Evolutionary conservation across 2,797 vertebrate genomes (phyloP).

Genomic region (Mergus octosetaceus): DNA sequence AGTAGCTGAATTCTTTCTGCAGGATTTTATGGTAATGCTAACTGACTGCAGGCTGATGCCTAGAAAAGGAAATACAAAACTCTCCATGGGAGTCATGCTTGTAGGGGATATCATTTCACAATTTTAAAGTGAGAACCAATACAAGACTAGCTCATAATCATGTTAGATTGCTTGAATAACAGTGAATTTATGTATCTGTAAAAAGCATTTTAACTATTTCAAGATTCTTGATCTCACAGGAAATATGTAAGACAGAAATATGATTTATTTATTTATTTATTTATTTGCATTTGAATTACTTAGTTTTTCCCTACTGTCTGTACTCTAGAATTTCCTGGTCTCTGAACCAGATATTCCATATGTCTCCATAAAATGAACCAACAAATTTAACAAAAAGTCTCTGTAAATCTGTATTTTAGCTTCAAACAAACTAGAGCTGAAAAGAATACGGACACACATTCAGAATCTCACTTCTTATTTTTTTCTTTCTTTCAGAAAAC

Average conservation of each 20-base stretch:
- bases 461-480: not conserved
- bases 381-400: not conserved
- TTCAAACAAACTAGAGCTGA: not conserved
- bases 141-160: not conserved
- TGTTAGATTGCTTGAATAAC: not conserved
- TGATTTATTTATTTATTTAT: rapidly evolving
- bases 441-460: not conserved
- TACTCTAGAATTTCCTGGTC: not conserved
- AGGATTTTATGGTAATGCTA: not conserved
- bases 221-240: not conserved
- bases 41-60: not conserved
- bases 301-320: not conserved
- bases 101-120: not conserved
- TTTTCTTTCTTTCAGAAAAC: not conserved
- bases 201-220: not conserved
- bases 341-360: not conserved
- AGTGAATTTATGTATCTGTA: not conserved
- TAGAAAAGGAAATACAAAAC: not conserved
- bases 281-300: not conserved
- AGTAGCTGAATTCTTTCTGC: not conserved
- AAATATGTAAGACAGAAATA: not conserved
- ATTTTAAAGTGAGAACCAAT: not conserved
- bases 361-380: not conserved
- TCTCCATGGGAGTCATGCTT: not conserved
- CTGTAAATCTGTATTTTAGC: not conserved